Evolutionary conservation across 2,888 invertebrate species (phyloP).

Genomic region (Andrena minutula): DNA sequence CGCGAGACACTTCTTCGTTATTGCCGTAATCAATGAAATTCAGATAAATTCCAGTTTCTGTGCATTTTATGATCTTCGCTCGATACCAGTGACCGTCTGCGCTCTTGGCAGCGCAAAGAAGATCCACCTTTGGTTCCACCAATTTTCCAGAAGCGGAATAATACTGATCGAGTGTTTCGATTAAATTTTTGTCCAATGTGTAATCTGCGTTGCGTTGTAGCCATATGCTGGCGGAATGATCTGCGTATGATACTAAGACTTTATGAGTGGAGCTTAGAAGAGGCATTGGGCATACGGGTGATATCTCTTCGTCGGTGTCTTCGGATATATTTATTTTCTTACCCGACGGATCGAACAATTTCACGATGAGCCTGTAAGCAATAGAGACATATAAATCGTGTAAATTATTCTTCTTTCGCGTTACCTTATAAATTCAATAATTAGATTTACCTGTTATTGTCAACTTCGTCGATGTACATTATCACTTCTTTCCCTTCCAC

Average conservation of each 20-base stretch:
- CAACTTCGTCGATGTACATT: conserved; percentile 85
- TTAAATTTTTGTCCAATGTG: conserved; percentile 85
- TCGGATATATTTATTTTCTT: conserved; percentile 67
- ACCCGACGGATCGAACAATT: conserved; percentile 86
- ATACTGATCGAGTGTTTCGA: conserved; percentile 87
- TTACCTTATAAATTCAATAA: not conserved
- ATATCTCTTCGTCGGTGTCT: conserved; percentile 75
- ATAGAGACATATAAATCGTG: conserved; percentile 26
- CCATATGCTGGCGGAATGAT: conserved; percentile 88
- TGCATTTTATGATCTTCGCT: conserved; percentile 86
- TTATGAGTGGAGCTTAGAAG: conserved; percentile 88
- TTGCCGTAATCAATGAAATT: conserved; percentile 91
- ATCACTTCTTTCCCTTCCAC: conserved; percentile 82
- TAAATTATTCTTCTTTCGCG: not conserved
- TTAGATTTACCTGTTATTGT: conserved; percentile 81
- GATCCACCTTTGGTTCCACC: conserved; percentile 86
- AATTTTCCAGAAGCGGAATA: conserved; percentile 86
- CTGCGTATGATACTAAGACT: conserved; percentile 87
- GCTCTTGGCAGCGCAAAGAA: conserved; percentile 88
- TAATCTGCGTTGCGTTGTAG: conserved; percentile 87
- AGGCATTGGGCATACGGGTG: conserved; percentile 88
- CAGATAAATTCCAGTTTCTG: conserved; percentile 85
- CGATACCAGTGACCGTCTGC: conserved; percentile 91
- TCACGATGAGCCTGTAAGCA: conserved; percentile 88
- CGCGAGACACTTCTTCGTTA: conserved; percentile 86